These are phyloP conservation scores for Stenodera caucasica DNA, from an alignment of 2,888 invertebrate species.

Conservation along the genomic window DNA sequence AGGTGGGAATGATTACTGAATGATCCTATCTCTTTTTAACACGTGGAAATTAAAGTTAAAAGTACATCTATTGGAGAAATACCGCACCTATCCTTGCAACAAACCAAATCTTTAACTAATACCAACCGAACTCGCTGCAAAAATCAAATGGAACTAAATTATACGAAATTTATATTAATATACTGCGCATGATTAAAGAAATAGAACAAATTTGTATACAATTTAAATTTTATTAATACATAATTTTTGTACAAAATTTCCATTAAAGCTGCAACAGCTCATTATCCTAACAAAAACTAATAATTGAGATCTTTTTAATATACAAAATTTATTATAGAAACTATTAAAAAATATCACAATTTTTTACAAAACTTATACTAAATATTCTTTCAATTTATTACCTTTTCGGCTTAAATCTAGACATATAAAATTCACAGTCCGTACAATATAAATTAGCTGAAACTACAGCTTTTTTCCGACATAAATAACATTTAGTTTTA, in stretches of 20 bases:
- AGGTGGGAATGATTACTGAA: slow-evolving; percentile 30
- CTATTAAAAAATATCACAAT: slow-evolving; percentile 35
- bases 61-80: slow-evolving; percentile 7
- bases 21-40: not conserved
- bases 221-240: too few species aligned
- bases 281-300: not conserved
- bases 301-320: slow-evolving; percentile 1
- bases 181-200: too few species aligned
- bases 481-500: slow-evolving; percentile 79
- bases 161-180: too few species aligned
- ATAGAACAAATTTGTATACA: too few species aligned
- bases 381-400: slow-evolving; percentile 24
- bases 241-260: slow-evolving; percentile 4
- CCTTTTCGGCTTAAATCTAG: slow-evolving; percentile 69
- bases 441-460: slow-evolving; percentile 82
- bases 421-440: slow-evolving; percentile 93
- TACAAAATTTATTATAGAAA: too few species aligned
- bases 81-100: too few species aligned
- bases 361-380: slow-evolving; percentile 22
- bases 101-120: slow-evolving; percentile 2
- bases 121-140: too few species aligned
- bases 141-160: too few species aligned
- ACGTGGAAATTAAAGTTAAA: not conserved
- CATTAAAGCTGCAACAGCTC: not conserved
- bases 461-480: slow-evolving; percentile 79